Base-by-base conservation (phyloP, 2,113 vertebrate genomes). In the Cepphus grylle region DNA sequence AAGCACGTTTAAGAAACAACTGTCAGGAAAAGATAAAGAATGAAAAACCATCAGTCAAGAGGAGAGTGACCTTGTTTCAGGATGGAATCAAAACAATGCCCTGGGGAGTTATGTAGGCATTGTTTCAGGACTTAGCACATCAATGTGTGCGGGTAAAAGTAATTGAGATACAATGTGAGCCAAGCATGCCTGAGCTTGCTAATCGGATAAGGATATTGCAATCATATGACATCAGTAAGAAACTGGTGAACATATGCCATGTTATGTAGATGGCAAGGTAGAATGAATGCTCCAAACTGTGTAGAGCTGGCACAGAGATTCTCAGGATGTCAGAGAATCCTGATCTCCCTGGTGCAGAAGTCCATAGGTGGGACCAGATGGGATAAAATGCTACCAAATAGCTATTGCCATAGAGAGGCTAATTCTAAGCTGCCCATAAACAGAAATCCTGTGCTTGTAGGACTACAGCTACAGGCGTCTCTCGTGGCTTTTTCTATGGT, bases 61-160 rank as follows among this genome's bases (percentile, higher is more conserved):
- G 63, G 42, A 95, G 50, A 77, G 18, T 90, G 90, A 95, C 87
- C 93, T 94, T 93, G 89, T 95, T 87, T 62, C 84, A 91, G 79
- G 63, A 45, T 58, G 77, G 52, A 96, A 95, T 93, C 78, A 92
- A 96, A 96, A 83, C 81, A 83, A 55, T 95, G 62, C 63, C 89
- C 74, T 67, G 23, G 81, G 71, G 91, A 82, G n/a, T 87, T 93
- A 95, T 0, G 1, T 55, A 81, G 73, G 77, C 91, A 92, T 94
- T 89, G 89, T 96, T 95, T 96, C 83, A 91, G 84, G 84, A 91
- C 62, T 96, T 88, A 94, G 59, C 76, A 83, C 79, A 93, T 93
- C 71, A 81, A 5, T 90, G 89, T 95, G 96, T 94, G 79, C 4
- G 8, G 49, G 87, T 93, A 72, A 94, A 96, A 93, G 79, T 93